A percentile compares a stretch with the other conserved stretches of the same genome.
Evolutionary conservation across 1,140 invertebrate species (phyloP).

Genomic region (Drosophila auraria): DNA sequence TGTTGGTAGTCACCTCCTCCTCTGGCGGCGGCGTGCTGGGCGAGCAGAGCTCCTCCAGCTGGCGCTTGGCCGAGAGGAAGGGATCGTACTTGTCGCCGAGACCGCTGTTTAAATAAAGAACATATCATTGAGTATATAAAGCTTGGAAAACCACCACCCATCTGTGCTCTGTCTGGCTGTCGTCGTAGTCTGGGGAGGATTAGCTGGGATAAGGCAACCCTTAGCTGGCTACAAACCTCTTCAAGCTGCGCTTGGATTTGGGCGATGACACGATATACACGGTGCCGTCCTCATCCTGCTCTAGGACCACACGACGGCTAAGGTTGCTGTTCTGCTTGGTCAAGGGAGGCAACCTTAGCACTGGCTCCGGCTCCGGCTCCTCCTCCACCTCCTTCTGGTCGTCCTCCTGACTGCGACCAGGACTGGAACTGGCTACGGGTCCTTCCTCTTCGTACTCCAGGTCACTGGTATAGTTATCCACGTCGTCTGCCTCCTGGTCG

Average conservation of each 20-base stretch:
- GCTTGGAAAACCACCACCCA: conserved; percentile 28
- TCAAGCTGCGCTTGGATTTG: conserved; percentile 4
- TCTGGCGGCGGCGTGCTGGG: conserved; percentile 69
- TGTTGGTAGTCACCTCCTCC: conserved; percentile 35
- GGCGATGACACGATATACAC: conserved; percentile 57
- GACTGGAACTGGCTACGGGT: neutral
- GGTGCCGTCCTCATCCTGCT: conserved; percentile 46
- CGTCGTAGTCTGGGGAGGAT: conserved; percentile 41
- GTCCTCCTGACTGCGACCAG: neutral
- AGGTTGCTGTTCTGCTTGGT: conserved; percentile 22
- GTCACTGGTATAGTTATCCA: conserved; percentile 22
- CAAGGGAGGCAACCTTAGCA: conserved; percentile 15
- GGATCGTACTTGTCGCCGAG: conserved; percentile 88
- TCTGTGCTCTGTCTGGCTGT: conserved; percentile 61
- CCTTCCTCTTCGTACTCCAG: conserved; percentile 15
- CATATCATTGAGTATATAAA: neutral
- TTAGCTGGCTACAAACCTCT: conserved; percentile 54
- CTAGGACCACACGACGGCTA: conserved; percentile 47
- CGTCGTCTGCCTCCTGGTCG: conserved; percentile 19
- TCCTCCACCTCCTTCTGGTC: neutral
- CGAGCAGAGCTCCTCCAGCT: conserved; percentile 89
- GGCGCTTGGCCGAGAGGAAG: conserved; percentile 89
- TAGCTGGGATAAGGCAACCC: neutral
- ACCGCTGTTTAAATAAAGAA: conserved; percentile 26
- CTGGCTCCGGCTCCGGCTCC: neutral